A percentile compares a stretch with the other conserved stretches of the same genome.
These are phyloP conservation scores for Gracilinanus agilis DNA, from an alignment of 2,113 vertebrate genomes.

Conservation along the genomic window DNA sequence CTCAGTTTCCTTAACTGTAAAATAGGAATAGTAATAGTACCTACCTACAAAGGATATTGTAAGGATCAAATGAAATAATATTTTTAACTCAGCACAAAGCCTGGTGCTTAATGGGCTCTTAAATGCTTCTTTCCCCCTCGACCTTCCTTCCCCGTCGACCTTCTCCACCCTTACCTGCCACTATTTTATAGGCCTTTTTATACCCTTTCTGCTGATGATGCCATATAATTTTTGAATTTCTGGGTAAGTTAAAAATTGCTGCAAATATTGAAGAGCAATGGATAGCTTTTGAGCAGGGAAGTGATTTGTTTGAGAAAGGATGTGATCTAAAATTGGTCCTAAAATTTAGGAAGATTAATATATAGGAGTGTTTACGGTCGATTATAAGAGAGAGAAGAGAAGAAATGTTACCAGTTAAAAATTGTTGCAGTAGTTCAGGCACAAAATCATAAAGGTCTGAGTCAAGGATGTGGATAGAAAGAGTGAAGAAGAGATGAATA, in stretches of 20 bases:
- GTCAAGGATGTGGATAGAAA: neutral
- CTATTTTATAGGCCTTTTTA: neutral
- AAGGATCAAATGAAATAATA: neutral
- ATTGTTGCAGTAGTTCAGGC: neutral
- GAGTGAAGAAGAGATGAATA: neutral
- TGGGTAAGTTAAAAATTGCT: neutral
- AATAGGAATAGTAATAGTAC: neutral
- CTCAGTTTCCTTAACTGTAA: too few species aligned
- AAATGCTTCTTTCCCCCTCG: neutral
- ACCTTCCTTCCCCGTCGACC: neutral
- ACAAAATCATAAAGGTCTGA: neutral
- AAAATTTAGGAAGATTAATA: neutral
- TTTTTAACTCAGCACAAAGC: too few species aligned
- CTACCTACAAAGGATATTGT: neutral
- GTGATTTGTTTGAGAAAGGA: neutral
- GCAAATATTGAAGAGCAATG: neutral
- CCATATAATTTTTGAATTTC: neutral
- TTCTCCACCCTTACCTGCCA: too few species aligned
- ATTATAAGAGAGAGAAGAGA: neutral
- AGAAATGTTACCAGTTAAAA: neutral
- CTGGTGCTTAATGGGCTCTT: neutral
- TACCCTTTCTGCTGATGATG: neutral
- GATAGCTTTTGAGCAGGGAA: neutral
- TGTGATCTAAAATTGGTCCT: neutral
- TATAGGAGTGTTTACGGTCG: neutral